Percentiles rank a stretch among this genome's conserved stretches.
Evolutionary conservation across 2,888 invertebrate species (phyloP).

Genomic region (Allacma fusca): DNA sequence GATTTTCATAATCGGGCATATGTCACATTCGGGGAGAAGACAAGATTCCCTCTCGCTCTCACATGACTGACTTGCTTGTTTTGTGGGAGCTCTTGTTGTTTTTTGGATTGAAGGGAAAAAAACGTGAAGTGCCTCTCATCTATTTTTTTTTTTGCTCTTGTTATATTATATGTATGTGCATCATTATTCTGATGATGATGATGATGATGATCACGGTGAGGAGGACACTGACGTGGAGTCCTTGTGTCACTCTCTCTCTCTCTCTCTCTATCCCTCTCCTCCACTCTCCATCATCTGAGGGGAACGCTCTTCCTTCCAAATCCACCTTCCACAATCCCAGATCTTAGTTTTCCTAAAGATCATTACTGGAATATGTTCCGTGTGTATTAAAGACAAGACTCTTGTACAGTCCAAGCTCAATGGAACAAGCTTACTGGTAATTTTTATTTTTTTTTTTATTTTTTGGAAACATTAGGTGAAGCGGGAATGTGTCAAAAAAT

Average conservation of each 20-base stretch:
- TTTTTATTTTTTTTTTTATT: too few species aligned
- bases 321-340: too few species aligned
- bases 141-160: constrained; percentile 9
- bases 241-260: neutral
- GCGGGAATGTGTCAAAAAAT: too few species aligned
- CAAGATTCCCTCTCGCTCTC: neutral
- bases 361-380: too few species aligned
- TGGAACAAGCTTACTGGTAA: too few species aligned
- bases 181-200: constrained; percentile 28
- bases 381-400: too few species aligned
- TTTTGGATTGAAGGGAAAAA: constrained; percentile 32
- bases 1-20: constrained; percentile 45
- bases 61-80: constrained; percentile 2
- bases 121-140: constrained; percentile 25
- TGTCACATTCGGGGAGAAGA: constrained; percentile 31
- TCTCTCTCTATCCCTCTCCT: constrained; percentile 13
- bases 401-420: too few species aligned
- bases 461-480: too few species aligned
- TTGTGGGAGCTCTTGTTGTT: neutral
- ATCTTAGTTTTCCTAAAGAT: too few species aligned
- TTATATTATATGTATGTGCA: constrained; percentile 17
- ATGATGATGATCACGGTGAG: constrained; percentile 8
- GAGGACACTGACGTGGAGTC: constrained; percentile 1
- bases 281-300: neutral
- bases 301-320: too few species aligned